Percentiles rank a stretch among this genome's conserved stretches.
Conservation (phyloP, 2,113 vertebrate genomes). For the Seriola aureovittata region DNA sequence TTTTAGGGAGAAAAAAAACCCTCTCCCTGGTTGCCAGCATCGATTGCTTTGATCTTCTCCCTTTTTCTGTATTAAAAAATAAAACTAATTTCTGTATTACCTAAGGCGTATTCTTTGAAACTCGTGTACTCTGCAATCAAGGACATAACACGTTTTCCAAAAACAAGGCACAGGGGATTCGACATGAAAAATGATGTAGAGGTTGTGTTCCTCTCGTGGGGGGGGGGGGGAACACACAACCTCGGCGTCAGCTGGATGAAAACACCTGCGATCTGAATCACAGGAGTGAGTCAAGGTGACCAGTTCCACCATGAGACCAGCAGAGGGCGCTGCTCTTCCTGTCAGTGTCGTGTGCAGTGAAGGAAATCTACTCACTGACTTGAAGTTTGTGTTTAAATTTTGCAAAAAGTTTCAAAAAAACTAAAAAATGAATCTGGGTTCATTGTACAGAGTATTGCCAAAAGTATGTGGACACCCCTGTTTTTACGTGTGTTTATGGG, state of each 20-base stretch:
- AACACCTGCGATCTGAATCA: conserved; percentile 22
- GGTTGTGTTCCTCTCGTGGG: conserved; percentile 24
- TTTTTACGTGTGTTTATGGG: background rate
- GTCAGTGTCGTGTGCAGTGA: background rate
- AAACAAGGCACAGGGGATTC: conserved; percentile 8
- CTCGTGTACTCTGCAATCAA: conserved; percentile 42
- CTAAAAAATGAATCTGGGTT: background rate
- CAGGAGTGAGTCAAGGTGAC: background rate
- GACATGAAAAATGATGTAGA: conserved; percentile 34
- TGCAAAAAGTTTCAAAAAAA: too few species aligned
- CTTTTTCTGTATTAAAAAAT: conserved; percentile 41
- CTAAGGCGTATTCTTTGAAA: conserved; percentile 51
- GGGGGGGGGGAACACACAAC: background rate
- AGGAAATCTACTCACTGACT: background rate
- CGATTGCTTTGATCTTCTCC: conserved; percentile 54
- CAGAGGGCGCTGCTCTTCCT: conserved; percentile 34
- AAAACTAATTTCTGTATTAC: conserved; percentile 50
- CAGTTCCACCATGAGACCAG: background rate
- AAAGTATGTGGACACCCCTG: background rate
- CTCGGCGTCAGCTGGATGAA: background rate
- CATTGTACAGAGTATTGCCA: background rate
- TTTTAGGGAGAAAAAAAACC: background rate
- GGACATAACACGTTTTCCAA: conserved; percentile 5
- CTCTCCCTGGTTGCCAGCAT: conserved; percentile 47
- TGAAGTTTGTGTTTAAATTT: background rate